phyloP scores from a whole-genome alignment of 2,797 vertebrate genomes.

The Myotis pilosus region DNA sequence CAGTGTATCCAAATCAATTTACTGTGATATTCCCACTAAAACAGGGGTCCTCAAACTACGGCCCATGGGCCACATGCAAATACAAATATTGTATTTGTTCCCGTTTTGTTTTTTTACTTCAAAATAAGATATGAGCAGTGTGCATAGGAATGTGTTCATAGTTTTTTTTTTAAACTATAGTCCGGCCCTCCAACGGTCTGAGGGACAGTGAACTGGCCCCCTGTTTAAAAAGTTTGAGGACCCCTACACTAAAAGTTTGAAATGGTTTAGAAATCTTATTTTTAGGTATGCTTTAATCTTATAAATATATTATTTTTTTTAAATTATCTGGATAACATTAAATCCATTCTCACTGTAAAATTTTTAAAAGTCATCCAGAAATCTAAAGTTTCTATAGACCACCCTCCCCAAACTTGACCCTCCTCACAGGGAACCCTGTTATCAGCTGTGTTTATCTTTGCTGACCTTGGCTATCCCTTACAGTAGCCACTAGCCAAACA shows the following conservation, averaged over 20 bases:
- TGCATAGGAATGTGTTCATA: too few relatives aligned
- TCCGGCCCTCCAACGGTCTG: too few relatives aligned
- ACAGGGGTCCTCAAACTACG: neutral
- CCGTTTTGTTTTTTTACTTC: too few relatives aligned
- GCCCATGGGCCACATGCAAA: too few relatives aligned
- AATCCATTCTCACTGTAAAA: neutral
- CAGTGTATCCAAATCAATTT: neutral
- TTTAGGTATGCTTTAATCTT: neutral
- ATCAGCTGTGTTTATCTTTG: neutral
- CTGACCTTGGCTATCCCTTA: neutral
- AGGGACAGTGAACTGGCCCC: too few relatives aligned
- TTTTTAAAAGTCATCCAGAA: neutral
- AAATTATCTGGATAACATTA: neutral
- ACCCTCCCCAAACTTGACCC: neutral
- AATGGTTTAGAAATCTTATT: slow-evolving; percentile 5
- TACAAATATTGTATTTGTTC: too few relatives aligned
- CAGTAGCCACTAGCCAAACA: neutral
- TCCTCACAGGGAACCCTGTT: neutral
- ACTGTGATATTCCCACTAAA: neutral
- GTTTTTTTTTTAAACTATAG: too few relatives aligned
- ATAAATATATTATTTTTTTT: neutral
- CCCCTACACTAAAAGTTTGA: neutral
- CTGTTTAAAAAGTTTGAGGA: too few relatives aligned
- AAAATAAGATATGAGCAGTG: too few relatives aligned
- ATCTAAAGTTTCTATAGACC: neutral